Base-by-base conservation (phyloP, 2,888 invertebrate species). In the Drosophila acutilabella region DNA sequence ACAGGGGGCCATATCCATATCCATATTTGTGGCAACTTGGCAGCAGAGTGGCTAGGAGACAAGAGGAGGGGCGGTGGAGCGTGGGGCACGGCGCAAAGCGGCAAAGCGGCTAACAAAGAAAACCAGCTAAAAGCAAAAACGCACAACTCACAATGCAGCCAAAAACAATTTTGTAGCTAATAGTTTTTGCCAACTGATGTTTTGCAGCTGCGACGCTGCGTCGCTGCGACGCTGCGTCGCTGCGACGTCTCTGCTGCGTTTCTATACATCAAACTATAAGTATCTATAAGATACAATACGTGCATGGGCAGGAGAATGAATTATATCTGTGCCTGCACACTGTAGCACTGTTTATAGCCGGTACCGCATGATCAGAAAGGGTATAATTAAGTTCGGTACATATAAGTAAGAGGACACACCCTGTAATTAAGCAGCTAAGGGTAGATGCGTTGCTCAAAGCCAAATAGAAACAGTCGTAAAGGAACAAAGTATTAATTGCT, bases 161-260 rank as follows among this genome's bases (percentile, higher is more conserved):
- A 30, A 48, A 23, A 59, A 50, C 65, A 61, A 80, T 75, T 85
- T 78, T 78, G 80, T 85, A 77, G 66, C 86, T 86, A 73, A 83
- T 81, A 78, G 72, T 70, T 82, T 74, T 78, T 65, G 70, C 71
- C 57, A 64, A 61, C 66, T 76, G 76, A 83, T 80, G 74, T 61
- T 69, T 76, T 66, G 74, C 83, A 80, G 81, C 83, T 86, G 30
- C 30, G 26, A n/a, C n/a, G n/a, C n/a, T n/a, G n/a, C n/a, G n/a
- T n/a, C n/a, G n/a, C n/a, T n/a, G n/a, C n/a, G n/a, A n/a, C n/a
- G n/a, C n/a, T n/a, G n/a, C n/a, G n/a, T n/a, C n/a, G 8, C 30
- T 8, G 30, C 30, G 30, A 30, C 8, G 30, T 30, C 30, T 8
- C 30, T 30, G 82, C 58, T 59, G 69, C 57, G 58, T 67, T 52